A percentile compares a stretch with the other conserved stretches of the same genome.
These are phyloP conservation scores for Aulostomus chinensis DNA, from an alignment of 2,797 vertebrate species.

Conservation along the genomic window DNA sequence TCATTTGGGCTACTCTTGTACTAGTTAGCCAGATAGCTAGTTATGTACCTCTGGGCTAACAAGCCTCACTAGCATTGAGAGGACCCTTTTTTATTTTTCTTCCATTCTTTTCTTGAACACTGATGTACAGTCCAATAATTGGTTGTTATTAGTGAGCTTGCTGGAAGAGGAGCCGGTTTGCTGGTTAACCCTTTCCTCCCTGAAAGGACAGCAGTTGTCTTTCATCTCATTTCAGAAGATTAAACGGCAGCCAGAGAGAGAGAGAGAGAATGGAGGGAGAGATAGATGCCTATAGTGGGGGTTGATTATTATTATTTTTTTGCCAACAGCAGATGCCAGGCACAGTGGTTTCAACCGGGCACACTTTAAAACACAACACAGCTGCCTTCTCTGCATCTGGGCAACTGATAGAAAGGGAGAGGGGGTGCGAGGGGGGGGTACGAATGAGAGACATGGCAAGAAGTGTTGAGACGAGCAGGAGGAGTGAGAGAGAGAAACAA, in stretches of 20 bases:
- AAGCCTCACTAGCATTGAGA: constrained; percentile 34
- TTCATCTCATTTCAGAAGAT: constrained; percentile 66
- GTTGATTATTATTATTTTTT: constrained; percentile 46
- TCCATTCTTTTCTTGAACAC: constrained; percentile 36
- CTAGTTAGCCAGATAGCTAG: constrained; percentile 47
- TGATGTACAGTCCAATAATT: constrained; percentile 69
- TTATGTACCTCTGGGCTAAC: constrained; percentile 44
- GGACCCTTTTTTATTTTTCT: constrained; percentile 26
- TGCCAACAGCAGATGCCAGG: constrained; percentile 65
- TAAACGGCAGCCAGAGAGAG: constrained; percentile 27
- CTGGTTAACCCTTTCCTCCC: constrained; percentile 60
- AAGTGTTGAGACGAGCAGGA: constrained; percentile 38
- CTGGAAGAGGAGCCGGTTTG: constrained; percentile 53
- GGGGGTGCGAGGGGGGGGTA: constrained; percentile 21
- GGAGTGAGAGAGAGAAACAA: constrained; percentile 71
- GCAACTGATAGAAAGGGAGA: constrained; percentile 55
- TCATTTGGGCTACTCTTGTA: constrained; percentile 49
- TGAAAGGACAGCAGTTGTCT: constrained; percentile 41
- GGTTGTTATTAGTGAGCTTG: constrained; percentile 68
- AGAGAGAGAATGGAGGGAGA: constrained; percentile 15
- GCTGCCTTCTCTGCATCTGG: constrained; percentile 72
- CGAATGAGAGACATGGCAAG: constrained; percentile 25
- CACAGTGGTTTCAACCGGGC: constrained; percentile 56
- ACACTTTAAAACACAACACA: constrained; percentile 70
- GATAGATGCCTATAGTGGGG: constrained; percentile 51